Evolutionary conservation across 2,888 invertebrate genomes (phyloP).

Genomic region (Eupithecia dodoneata): DNA sequence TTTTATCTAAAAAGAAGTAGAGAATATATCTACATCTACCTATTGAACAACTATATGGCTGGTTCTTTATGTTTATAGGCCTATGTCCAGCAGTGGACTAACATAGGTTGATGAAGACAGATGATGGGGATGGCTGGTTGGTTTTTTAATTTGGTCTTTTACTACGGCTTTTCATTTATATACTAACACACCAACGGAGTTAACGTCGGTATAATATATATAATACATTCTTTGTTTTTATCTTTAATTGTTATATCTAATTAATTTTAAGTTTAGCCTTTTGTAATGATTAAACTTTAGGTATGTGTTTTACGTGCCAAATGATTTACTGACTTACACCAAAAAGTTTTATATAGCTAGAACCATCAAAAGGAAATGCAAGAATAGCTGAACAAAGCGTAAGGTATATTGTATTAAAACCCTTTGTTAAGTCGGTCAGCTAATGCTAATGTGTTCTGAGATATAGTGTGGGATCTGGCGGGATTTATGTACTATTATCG

Average conservation of each 20-base stretch:
- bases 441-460: slow-evolving; percentile 46
- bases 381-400: slow-evolving; percentile 70
- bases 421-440: slow-evolving; percentile 67
- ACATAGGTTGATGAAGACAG: too few species aligned
- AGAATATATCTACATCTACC: neutral
- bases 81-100: too few species aligned
- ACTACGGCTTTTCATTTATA: neutral
- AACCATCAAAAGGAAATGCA: slow-evolving; percentile 61
- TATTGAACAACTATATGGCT: neutral
- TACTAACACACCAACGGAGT: slow-evolving; percentile 5
- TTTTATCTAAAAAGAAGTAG: neutral
- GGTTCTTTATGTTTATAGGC: neutral
- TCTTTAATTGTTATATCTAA: too few species aligned
- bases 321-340: neutral
- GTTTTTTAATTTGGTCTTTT: neutral
- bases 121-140: neutral
- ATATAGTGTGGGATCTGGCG: slow-evolving; percentile 15
- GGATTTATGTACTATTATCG: neutral
- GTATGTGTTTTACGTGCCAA: too few species aligned
- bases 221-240: too few species aligned
- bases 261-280: too few species aligned
- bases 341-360: slow-evolving; percentile 10
- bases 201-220: too few species aligned
- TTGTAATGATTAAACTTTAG: too few species aligned
- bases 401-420: slow-evolving; percentile 76